phyloP scores from a whole-genome alignment of 2,888 invertebrate genomes.

The Harpagoxenus sublaevis region DNA sequence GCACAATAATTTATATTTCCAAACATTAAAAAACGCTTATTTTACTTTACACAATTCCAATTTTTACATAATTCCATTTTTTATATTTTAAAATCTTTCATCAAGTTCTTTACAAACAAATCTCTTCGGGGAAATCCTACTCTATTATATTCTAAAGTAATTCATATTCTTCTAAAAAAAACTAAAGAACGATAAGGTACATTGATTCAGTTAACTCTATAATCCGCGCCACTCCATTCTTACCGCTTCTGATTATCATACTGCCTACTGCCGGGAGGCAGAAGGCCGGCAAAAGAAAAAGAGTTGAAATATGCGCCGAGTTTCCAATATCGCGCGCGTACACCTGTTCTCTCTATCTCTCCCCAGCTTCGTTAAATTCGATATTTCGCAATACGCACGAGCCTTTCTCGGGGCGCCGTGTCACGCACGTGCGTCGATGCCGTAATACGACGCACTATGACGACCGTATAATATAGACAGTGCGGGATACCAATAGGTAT shows the following conservation, averaged over 20 bases:
- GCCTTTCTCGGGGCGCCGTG: constrained; percentile 75
- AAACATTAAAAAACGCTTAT: not conserved
- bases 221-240: constrained; percentile 41
- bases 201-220: constrained; percentile 10
- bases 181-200: not conserved
- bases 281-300: constrained; percentile 60
- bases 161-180: not conserved
- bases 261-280: constrained; percentile 41
- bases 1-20: not conserved
- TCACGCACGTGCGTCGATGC: constrained; percentile 76
- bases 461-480: constrained; percentile 37
- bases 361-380: constrained; percentile 76
- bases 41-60: not conserved
- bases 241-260: constrained; percentile 61
- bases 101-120: not conserved
- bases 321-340: constrained; percentile 67
- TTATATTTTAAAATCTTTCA: not conserved
- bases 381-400: constrained; percentile 77
- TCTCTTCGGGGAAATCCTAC: not conserved
- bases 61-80: not conserved
- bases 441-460: constrained; percentile 56
- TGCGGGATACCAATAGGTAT: not conserved
- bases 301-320: constrained; percentile 61
- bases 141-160: not conserved
- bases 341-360: constrained; percentile 70